Evolutionary conservation across 2,113 vertebrate genomes (phyloP), one percentile per base, ranked within the genome.

Genomic region (Cinclus mexicanus): DNA sequence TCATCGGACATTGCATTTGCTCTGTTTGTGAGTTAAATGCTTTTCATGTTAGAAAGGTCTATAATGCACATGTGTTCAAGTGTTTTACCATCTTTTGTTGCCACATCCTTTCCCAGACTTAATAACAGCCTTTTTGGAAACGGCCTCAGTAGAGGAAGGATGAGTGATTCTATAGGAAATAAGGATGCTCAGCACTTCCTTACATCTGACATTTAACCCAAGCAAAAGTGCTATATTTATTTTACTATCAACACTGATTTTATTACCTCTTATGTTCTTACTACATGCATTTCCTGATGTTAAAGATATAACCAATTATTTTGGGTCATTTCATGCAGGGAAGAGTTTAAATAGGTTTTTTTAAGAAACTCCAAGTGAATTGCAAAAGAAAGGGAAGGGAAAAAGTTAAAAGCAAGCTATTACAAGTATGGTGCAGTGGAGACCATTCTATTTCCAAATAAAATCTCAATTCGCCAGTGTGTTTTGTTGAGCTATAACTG

Each of bases 171-270:
- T 93, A 52, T 92, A 98, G 98, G 97, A 98, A 98, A 95, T 96
- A 67, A 69, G 92, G 94, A 97, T 95, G 93, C 83, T 96, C 95
- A 90, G 96, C 89, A 90, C 96, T 98, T 97, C 96, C 97, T 97
- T 97, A 87, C 87, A 96, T 97, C 94, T 97, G 97, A 97, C 97
- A 97, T 97, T 97, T 96, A 96, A 96, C 95, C 92, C 91, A 90
- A 95, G 97, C 89, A 97, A 96, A 97, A 97, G 94, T 96, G 94
- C 97, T 97, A 87, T 90, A 96, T 98, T 98, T 98, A 96, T 97
- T 98, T 98, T 97, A 98, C 64, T 83, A 94, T 97, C 96, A 95
- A 77, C 90, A 83, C 89, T 86, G 96, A 96, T 97, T 98, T 97
- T 97, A 97, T 97, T 98, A 94, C 96, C 96, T 97, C 88, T 91